Evolutionary conservation across 2,797 vertebrate species (phyloP), one percentile per base, ranked within the genome.

Genomic region (Enteromius unitaeniatus): DNA sequence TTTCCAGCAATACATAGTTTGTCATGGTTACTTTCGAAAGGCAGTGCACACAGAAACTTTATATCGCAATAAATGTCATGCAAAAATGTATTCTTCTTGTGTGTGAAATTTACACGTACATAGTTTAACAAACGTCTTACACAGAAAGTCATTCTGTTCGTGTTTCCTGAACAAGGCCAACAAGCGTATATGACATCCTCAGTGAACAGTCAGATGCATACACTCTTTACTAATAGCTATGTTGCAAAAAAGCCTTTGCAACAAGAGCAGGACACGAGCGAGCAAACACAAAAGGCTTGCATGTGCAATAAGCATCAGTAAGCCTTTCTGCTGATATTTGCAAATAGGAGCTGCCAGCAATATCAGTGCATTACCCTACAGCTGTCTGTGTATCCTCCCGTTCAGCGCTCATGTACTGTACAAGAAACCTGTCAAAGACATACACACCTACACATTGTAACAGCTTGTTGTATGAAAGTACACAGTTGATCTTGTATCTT

Each of bases 281-380:
- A 86, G 87, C 83, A 92, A 83, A 84, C 87, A 91, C 91, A 89
- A 94, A 93, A 93, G 88, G 82, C 88, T 92, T 91, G 91, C 84
- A 89, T 85, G 89, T 90, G 87, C 89, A 90, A 82, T 88, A 88
- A 83, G 81, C 88, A 91, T 89, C 28, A 77, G 34, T 90, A 92
- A 94, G 87, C 88, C 91, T 93, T 94, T 93, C 92, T 93, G 86
- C 91, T 94, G 92, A 92, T 93, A 92, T 91, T 93, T 92, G 88
- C 88, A 93, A 91, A 86, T 69, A 42, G 31, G 51, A 84, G 88
- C 82, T 49, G 82, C 85, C 91, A 92, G 89, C 89, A 93, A 92
- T 92, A 93, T 93, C 91, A 93, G 89, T 79, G 62, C 89, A 79
- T 90, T 68, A 89, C 92, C 87, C 89, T 92, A 89, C 88, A 88